A percentile compares a stretch with the other conserved stretches of the same genome.
phyloP scores from a whole-genome alignment of 2,797 vertebrate species.

The Molothrus ater region DNA sequence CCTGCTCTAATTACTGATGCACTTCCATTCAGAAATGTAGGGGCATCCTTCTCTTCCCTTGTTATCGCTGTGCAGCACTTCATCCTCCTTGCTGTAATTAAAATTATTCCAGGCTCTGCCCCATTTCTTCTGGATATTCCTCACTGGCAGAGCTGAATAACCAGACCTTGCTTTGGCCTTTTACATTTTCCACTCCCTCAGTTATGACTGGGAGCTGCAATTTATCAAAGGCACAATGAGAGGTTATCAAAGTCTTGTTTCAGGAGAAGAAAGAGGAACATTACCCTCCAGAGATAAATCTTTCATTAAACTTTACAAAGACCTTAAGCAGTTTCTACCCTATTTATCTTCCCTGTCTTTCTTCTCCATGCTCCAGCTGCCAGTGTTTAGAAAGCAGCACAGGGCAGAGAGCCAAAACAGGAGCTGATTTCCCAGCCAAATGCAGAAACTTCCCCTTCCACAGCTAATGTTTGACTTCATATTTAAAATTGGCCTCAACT shows the following conservation, averaged over 20 bases:
- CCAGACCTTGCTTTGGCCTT: conserved; percentile 48
- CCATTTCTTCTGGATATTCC: not conserved
- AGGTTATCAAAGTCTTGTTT: conserved; percentile 75
- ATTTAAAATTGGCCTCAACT: not conserved
- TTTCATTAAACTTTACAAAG: conserved; percentile 77
- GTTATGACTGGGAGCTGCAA: conserved; percentile 55
- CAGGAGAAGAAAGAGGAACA: conserved; percentile 66
- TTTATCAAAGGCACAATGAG: conserved; percentile 74
- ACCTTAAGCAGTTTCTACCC: conserved; percentile 62
- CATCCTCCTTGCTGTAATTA: conserved; percentile 3
- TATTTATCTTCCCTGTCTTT: conserved; percentile 67
- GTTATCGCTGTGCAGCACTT: not conserved
- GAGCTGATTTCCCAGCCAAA: conserved; percentile 4
- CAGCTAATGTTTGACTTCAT: not conserved
- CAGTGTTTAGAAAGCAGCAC: conserved; percentile 44
- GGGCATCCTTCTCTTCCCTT: not conserved
- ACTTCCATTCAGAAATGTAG: accelerated
- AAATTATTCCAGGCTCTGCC: not conserved
- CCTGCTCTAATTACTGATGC: not conserved
- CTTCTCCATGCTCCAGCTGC: conserved; percentile 42
- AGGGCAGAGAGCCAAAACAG: conserved; percentile 26
- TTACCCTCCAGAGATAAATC: conserved; percentile 76
- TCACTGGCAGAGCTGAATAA: not conserved
- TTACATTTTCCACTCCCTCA: conserved; percentile 31
- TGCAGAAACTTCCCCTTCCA: not conserved